Evolutionary conservation across 2,797 vertebrate genomes (phyloP).

Genomic region (Rhinichthys osculus): DNA sequence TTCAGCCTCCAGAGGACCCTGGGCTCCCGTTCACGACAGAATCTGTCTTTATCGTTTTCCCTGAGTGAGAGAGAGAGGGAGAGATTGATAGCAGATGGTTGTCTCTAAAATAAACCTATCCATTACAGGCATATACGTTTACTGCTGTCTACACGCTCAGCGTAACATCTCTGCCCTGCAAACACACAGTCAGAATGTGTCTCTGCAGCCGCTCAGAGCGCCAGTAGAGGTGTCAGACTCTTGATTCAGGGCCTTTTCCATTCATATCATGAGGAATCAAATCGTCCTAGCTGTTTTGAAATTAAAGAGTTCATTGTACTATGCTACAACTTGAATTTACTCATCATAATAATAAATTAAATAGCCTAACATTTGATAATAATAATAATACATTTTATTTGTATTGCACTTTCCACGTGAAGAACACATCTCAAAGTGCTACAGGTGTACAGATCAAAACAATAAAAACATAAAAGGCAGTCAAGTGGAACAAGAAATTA

Average conservation of each 20-base stretch:
- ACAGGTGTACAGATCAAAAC: too few species aligned
- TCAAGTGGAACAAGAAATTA: too few species aligned
- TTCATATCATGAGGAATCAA: background rate
- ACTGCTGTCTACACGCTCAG: slow-evolving; percentile 82
- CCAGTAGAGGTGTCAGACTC: slow-evolving; percentile 9
- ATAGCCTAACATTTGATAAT: background rate
- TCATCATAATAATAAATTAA: background rate
- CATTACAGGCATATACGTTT: slow-evolving; percentile 90
- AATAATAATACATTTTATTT: too few species aligned
- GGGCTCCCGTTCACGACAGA: slow-evolving; percentile 51
- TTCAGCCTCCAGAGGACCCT: slow-evolving; percentile 91
- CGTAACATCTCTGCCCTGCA: slow-evolving; percentile 41
- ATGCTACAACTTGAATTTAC: background rate
- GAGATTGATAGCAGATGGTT: slow-evolving; percentile 97
- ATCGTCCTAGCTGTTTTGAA: background rate
- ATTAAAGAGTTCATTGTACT: background rate
- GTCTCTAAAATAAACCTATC: slow-evolving; percentile 97
- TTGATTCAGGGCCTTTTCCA: background rate
- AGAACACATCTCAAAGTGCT: too few species aligned
- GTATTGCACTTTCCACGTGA: too few species aligned
- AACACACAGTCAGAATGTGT: slow-evolving; percentile 27
- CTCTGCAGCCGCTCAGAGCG: slow-evolving; percentile 5
- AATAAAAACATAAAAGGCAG: too few species aligned
- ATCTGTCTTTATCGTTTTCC: slow-evolving; percentile 82
- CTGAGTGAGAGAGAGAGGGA: slow-evolving; percentile 76